Base-by-base conservation (phyloP, 2,113 vertebrate genomes). In the Motacilla alba region DNA sequence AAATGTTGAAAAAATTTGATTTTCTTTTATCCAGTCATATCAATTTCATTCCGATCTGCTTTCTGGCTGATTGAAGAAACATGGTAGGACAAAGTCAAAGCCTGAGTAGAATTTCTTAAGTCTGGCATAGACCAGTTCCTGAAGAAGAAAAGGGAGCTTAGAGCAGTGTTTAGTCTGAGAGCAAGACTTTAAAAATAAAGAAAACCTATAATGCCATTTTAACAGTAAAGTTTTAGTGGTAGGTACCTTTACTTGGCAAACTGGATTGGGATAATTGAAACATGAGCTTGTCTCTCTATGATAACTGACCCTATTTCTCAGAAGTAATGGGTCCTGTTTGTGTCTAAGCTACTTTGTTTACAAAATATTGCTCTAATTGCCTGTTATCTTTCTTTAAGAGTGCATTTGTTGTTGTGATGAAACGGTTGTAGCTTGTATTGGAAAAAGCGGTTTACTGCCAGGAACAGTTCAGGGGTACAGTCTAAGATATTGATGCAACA, bases 1-100 rank as follows among this genome's bases (percentile, higher is more conserved):
- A 95, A 97, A 97, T 95, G 95, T 97, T 96, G 72, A 89, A 97
- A 96, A 97, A 98, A 98, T 73, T 96, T 94, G 90, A 97, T 98
- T 98, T 98, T 97, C 91, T 79, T 97, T 98, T 96, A 98, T 98
- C 95, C 87, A 97, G 30, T 98, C 97, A 91, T 93, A 97, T 96
- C 86, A 87, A 95, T 98, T 98, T 96, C 66, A 96, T 97, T 97
- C 66, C 89, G 91, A 28, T 90, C 87, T 87, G 37, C 83, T 68
- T 53, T 87, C 59, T 94, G 89, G 94, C 91, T 97, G 96, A 98
- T 97, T 93, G 90, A 97, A 86, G 90, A 93, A 96, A 93, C 73
- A 91, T 89, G 84, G 69, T 80, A 93, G 94, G 87, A 89, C 94
- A 96, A 95, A 96, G 96, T 95, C 94, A 96, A 95, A 85, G 70